phyloP scores from a whole-genome alignment of 2,888 invertebrate species.

The Conus canariensis region DNA sequence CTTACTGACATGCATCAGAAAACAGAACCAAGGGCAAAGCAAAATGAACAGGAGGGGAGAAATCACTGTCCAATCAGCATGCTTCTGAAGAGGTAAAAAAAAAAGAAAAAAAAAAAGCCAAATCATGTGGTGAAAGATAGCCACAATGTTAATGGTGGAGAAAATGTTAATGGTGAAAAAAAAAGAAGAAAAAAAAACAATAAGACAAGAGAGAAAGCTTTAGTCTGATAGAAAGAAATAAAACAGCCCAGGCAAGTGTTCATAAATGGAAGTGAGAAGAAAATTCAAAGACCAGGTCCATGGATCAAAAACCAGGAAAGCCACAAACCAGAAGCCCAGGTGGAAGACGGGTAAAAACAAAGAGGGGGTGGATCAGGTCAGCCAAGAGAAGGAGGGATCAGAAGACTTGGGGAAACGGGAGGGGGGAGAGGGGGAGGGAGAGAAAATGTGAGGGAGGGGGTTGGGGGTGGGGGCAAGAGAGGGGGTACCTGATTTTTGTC shows the following conservation, averaged over 20 bases:
- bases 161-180: neutral
- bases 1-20: too few relatives aligned
- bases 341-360: neutral
- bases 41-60: neutral
- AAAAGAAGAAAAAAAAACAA: neutral
- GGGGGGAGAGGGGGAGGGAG: neutral
- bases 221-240: neutral
- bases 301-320: neutral
- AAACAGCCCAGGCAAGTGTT: neutral
- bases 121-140: neutral
- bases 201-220: neutral
- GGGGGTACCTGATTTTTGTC: conserved; percentile 97
- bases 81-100: neutral
- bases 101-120: neutral
- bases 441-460: neutral
- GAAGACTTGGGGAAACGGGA: neutral
- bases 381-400: neutral
- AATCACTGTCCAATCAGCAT: neutral
- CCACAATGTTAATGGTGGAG: neutral
- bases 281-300: conserved; percentile 2
- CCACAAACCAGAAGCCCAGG: conserved; percentile 20
- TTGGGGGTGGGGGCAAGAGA: neutral
- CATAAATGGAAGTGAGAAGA: neutral
- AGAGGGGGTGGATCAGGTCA: neutral
- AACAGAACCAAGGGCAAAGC: neutral